A percentile compares a stretch with the other conserved stretches of the same genome.
phyloP scores from a whole-genome alignment of 2,888 invertebrate genomes.

The Hofmannophila pseudospretella region DNA sequence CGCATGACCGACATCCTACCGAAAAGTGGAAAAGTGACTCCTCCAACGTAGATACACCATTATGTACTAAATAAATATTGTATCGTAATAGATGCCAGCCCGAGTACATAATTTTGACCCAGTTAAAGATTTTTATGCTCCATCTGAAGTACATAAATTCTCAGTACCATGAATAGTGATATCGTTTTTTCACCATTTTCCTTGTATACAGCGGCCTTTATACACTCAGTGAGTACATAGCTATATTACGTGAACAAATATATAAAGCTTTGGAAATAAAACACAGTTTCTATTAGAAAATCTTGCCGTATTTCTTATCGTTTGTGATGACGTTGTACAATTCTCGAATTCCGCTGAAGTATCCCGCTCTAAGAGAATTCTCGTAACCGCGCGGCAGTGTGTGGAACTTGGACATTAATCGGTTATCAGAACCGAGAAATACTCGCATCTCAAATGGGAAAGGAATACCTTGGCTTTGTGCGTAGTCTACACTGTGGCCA shows the following conservation, averaged over 20 bases:
- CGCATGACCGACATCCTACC: constrained; percentile 75
- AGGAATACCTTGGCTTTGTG: constrained; percentile 32
- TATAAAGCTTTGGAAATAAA: not conserved
- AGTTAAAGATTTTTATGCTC: constrained; percentile 43
- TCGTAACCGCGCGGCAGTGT: constrained; percentile 48
- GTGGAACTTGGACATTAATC: constrained; percentile 50
- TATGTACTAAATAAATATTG: constrained; percentile 76
- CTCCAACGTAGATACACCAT: constrained; percentile 72
- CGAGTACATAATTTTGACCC: constrained; percentile 56
- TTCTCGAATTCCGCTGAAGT: constrained; percentile 55
- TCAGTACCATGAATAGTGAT: not conserved
- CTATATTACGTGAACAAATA: not conserved
- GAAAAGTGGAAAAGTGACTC: constrained; percentile 76
- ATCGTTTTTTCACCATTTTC: not conserved
- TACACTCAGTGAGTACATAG: constrained; percentile 1
- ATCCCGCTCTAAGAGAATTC: constrained; percentile 42
- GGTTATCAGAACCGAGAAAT: constrained; percentile 42
- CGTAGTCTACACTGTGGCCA: constrained; percentile 64
- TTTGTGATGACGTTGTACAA: constrained; percentile 41
- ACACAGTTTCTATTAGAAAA: constrained; percentile 14
- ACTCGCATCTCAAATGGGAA: constrained; percentile 58
- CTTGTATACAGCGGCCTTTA: constrained; percentile 12
- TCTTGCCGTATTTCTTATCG: constrained; percentile 30
- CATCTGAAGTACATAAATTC: constrained; percentile 24
- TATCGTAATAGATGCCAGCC: constrained; percentile 57